Evolutionary conservation across 2,797 vertebrate species (phyloP).

Genomic region (Falco novaeseelandiae): DNA sequence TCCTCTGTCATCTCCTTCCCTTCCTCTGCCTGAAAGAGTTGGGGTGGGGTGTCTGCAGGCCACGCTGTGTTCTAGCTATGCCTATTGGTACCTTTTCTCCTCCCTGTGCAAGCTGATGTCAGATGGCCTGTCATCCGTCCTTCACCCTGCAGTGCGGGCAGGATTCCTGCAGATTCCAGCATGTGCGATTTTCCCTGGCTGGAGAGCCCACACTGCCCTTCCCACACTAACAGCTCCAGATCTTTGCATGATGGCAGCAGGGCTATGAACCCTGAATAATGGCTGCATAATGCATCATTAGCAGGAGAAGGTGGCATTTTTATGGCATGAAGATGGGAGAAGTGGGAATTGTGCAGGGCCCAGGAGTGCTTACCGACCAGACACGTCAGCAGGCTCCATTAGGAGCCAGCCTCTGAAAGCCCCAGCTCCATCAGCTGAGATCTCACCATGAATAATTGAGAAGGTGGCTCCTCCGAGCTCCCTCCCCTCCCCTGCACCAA

Average conservation of each 20-base stretch:
- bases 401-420: constrained; percentile 17
- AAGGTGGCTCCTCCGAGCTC: not conserved
- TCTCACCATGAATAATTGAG: constrained; percentile 60
- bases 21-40: not conserved
- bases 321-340: not conserved
- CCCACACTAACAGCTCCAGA: not conserved
- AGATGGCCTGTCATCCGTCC: not conserved
- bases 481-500: not conserved
- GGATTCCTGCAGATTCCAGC: not conserved
- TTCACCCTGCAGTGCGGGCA: fast-evolving
- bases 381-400: constrained; percentile 16
- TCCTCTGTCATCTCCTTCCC: not conserved
- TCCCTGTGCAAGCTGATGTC: not conserved
- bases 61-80: not conserved
- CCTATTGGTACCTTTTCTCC: not conserved
- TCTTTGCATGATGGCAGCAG: not conserved
- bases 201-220: not conserved
- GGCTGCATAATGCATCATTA: not conserved
- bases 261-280: not conserved
- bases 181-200: not conserved
- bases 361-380: constrained; percentile 37
- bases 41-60: not conserved
- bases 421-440: constrained; percentile 7
- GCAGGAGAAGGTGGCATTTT: constrained; percentile 21
- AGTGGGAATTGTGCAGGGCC: constrained; percentile 42